Conservation (phyloP, 2,888 invertebrate genomes). For the Bellardia bayeri region DNA sequence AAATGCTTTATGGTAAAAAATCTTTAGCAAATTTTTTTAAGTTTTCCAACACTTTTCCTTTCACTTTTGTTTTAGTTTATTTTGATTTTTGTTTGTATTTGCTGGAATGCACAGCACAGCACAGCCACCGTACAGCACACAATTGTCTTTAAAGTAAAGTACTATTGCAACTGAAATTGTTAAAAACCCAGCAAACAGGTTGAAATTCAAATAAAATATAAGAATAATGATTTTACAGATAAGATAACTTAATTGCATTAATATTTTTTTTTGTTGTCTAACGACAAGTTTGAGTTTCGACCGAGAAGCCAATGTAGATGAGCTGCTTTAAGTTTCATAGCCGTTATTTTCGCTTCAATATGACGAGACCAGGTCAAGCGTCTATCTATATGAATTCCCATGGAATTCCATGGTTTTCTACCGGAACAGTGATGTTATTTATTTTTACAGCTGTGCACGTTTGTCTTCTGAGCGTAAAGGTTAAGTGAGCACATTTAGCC, state of each 20-base stretch:
- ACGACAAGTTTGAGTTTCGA: too few relatives aligned
- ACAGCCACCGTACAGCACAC: neutral
- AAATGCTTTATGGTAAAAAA: neutral
- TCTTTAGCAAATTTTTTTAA: conserved; percentile 4
- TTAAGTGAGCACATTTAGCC: too few relatives aligned
- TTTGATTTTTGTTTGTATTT: neutral
- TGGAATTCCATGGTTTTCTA: too few relatives aligned
- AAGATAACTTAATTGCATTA: neutral
- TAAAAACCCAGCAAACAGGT: conserved; percentile 16
- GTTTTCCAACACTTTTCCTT: conserved; percentile 41
- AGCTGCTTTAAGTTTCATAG: too few relatives aligned
- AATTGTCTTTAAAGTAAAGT: conserved; percentile 29
- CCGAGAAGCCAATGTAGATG: too few relatives aligned
- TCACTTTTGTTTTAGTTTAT: conserved; percentile 57
- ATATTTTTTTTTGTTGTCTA: too few relatives aligned
- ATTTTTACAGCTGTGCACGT: too few relatives aligned
- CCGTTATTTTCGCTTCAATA: too few relatives aligned
- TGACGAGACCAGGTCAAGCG: too few relatives aligned
- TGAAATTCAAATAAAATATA: neutral
- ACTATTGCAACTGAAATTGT: conserved; percentile 33
- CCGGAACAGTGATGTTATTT: too few relatives aligned
- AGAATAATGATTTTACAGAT: neutral
- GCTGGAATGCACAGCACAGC: neutral
- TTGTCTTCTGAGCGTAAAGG: too few relatives aligned
- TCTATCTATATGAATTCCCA: too few relatives aligned